These are phyloP conservation scores for Anthopleura sola DNA, from an alignment of 64 coral and sea anemone genomes.

Conservation along the genomic window DNA sequence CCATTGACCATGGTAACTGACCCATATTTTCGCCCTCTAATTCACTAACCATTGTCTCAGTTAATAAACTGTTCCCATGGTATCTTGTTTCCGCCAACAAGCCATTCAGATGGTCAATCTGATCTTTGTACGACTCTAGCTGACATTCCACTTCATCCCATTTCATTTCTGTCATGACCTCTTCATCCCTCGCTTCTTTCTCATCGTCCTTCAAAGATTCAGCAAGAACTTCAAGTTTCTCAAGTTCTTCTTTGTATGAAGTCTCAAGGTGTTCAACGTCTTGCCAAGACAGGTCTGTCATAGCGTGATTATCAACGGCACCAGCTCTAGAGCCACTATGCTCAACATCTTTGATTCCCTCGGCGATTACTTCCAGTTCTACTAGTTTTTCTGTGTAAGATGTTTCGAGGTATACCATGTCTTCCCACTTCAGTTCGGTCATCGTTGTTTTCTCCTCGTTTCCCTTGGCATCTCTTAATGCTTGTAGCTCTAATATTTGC, in stretches of 20 bases:
- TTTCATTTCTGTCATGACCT: conserved; percentile 38
- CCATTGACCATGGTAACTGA: not conserved
- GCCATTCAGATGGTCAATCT: conserved; percentile 12
- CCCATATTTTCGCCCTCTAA: not conserved
- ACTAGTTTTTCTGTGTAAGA: conserved; percentile 22
- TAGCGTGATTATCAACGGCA: not conserved
- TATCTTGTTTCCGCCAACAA: not conserved
- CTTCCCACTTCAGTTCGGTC: conserved; percentile 54
- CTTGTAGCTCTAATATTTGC: conserved; percentile 29
- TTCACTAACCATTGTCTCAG: not conserved
- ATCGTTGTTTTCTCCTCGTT: conserved; percentile 17
- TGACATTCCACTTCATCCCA: conserved; percentile 46
- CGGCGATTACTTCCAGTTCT: conserved; percentile 37
- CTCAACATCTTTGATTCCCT: not conserved
- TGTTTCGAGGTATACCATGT: conserved; percentile 30
- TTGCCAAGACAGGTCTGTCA: conserved; percentile 39
- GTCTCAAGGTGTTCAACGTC: conserved; percentile 19
- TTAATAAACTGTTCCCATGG: not conserved
- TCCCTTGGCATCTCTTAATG: not conserved
- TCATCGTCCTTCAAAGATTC: not conserved
- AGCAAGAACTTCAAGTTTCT: conserved; percentile 28
- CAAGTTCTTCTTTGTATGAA: conserved; percentile 22
- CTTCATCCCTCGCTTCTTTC: conserved; percentile 15
- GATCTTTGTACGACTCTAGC: conserved; percentile 35
- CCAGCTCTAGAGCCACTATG: not conserved